Evolutionary conservation across 2,888 invertebrate genomes (phyloP), one percentile per base, ranked within the genome.

Genomic region (Eledone cirrhosa): DNA sequence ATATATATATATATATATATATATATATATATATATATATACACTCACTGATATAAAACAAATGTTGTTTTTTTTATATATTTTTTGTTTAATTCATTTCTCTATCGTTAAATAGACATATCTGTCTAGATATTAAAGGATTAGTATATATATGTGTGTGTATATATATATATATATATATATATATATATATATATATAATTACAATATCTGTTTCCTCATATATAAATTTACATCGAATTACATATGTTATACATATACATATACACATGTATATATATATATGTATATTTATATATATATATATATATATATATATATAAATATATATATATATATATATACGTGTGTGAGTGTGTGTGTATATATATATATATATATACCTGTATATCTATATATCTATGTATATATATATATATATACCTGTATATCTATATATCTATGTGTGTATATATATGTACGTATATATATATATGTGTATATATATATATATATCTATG

Each of bases 301-400:
- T 67, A 31, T 29, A 67, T 67, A 31, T 29, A 67, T 67, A 67
- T 29, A 67, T 67, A 67, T 2, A 67, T 67, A 67, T 2, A 67
- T 29, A 67, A 1, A 27, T 67, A 27, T 2, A 67, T 67, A 27
- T 0, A 67, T 67, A 67, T 2, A 67, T 67, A 29, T 4, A 63
- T 63, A 63, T 63, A 63, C 8, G 27, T 13, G 27, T n/a, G 14
- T 65, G 29, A 11, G 29, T 4, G 29, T 4, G n/a, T 53, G n/a
- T 53, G n/a, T 53, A 53, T 53, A 53, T 53, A 53, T 53, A 53
- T 53, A 53, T 53, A 3, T n/a, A n/a, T 5, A n/a, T 53, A 53
- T 53, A 1, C 19, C 53, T 53, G 5, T 53, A 53, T 53, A n/a
- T 5, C 19, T 53, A 5, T 53, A 19, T 53, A 2, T 4, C 19